A percentile compares a stretch with the other conserved stretches of the same genome.
Evolutionary conservation across 2,888 invertebrate species (phyloP).

Genomic region (Furcula furcula): DNA sequence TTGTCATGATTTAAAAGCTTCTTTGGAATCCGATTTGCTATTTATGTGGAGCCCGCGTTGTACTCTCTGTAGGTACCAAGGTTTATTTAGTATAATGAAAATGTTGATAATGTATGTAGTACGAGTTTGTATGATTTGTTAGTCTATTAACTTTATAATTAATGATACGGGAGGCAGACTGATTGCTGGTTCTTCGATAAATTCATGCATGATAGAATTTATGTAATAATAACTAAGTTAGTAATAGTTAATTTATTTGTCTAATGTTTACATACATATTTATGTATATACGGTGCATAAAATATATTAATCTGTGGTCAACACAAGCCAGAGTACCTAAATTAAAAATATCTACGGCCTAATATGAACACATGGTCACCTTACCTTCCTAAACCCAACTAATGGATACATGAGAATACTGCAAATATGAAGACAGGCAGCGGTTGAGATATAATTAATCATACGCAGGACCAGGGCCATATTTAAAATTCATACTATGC

Average conservation of each 20-base stretch:
- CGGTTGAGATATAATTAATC: slow-evolving; percentile 42
- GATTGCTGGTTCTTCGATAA: slow-evolving; percentile 4
- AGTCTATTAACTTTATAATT: slow-evolving; percentile 13
- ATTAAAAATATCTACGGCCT: too few species aligned
- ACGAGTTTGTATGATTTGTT: slow-evolving; percentile 18
- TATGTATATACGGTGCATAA: too few species aligned
- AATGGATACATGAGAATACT: slow-evolving; percentile 20
- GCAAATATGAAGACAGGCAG: slow-evolving; percentile 48
- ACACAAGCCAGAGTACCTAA: too few species aligned
- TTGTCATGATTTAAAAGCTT: slow-evolving; percentile 67
- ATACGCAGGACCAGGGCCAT: slow-evolving; percentile 39
- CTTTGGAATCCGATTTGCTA: slow-evolving; percentile 57
- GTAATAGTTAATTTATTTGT: too few species aligned
- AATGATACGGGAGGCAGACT: slow-evolving; percentile 16
- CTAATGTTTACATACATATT: too few species aligned
- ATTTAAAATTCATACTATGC: slow-evolving; percentile 63
- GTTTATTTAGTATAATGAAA: slow-evolving; percentile 32
- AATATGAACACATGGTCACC: slow-evolving; percentile 8
- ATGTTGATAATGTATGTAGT: slow-evolving; percentile 11
- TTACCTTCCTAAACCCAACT: slow-evolving; percentile 9
- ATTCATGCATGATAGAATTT: background rate
- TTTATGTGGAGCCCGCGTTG: slow-evolving; percentile 48
- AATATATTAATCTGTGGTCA: too few species aligned
- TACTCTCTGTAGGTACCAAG: slow-evolving; percentile 30
- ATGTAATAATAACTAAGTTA: background rate